phyloP scores from a whole-genome alignment of 2,888 invertebrate genomes.

The Meloe dianella region DNA sequence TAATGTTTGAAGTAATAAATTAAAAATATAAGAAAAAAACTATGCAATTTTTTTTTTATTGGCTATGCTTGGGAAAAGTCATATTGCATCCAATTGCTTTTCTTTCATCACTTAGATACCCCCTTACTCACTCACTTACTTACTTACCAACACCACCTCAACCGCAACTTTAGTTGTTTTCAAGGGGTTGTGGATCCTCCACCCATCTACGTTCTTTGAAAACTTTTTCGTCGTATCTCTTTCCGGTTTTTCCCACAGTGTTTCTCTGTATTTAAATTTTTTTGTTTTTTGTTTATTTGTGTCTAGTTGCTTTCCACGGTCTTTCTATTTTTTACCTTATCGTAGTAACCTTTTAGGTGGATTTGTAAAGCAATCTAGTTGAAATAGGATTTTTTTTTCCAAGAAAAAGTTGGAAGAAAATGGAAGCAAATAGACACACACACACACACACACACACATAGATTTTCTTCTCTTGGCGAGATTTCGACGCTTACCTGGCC shows the following conservation, averaged over 20 bases:
- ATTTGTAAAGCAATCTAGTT: background rate
- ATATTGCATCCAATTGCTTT: too few relatives aligned
- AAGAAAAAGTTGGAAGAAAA: background rate
- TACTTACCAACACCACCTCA: background rate
- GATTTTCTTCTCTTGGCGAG: conserved; percentile 47
- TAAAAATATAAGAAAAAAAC: background rate
- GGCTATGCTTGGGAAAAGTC: background rate
- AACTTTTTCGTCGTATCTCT: conserved; percentile 42
- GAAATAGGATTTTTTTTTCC: background rate
- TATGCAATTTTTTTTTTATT: background rate
- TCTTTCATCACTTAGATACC: too few relatives aligned
- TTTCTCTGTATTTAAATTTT: conserved; percentile 31
- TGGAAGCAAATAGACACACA: too few relatives aligned
- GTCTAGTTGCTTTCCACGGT: background rate
- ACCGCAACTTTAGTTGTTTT: background rate
- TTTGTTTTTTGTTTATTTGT: conserved; percentile 31
- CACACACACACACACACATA: too few relatives aligned
- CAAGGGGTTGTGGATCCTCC: conserved; percentile 17
- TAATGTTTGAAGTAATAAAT: conserved; percentile 4
- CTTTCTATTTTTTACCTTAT: background rate
- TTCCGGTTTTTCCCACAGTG: conserved; percentile 28
- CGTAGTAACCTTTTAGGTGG: too few relatives aligned
- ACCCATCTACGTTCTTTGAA: conserved; percentile 35
- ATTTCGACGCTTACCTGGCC: conserved; percentile 56
- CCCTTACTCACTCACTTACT: too few relatives aligned